Base-by-base conservation (phyloP, 2,797 vertebrate genomes). In the Leuciscus waleckii region DNA sequence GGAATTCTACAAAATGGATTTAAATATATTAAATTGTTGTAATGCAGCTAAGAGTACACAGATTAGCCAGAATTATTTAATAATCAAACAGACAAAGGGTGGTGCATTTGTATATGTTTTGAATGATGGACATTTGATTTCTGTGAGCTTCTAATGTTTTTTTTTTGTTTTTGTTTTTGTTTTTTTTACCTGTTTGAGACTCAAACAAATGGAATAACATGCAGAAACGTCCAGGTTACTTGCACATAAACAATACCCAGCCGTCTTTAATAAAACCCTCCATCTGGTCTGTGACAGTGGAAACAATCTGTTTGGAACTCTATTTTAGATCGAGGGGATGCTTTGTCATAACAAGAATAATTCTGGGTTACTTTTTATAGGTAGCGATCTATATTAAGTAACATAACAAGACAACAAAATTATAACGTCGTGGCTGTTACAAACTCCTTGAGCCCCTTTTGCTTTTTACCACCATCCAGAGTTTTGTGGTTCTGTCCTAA, bases 281-380 rank as follows among this genome's bases (percentile, higher is more conserved):
- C 94, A 95, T 94, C 92, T 96, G 94, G 92, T 89, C 89, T 91
- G 90, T 63, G 89, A 93, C 67, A 78, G 26, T 83, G 77, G 19
- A 89, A 83, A 85, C 74, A 65, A 43, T 88, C 70, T 71, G 80
- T 71, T 78, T 85, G 49, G 79, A 61, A 74, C 84, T 85, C 90
- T 84, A 86, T 61, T 89, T 87, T 89, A 89, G 90, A 91, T 92
- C 68, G 39, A 56, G 91, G 90, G 92, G 91, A 89, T 94, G 94
- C 93, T 95, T 95, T 94, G 95, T 95, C 93, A 94, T 93, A 93
- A 93, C 91, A 86, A 92, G 90, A 93, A 93, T 95, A 94, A 95
- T 93, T 93, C 91, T 90, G 93, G 94, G 94, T 93, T 95, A 91
- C 94, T 94, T 94, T 96, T 95, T 94, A 94, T 95, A 95, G 95